Base-by-base conservation (phyloP, 2,888 invertebrate genomes). In the Pterostichus madidus region DNA sequence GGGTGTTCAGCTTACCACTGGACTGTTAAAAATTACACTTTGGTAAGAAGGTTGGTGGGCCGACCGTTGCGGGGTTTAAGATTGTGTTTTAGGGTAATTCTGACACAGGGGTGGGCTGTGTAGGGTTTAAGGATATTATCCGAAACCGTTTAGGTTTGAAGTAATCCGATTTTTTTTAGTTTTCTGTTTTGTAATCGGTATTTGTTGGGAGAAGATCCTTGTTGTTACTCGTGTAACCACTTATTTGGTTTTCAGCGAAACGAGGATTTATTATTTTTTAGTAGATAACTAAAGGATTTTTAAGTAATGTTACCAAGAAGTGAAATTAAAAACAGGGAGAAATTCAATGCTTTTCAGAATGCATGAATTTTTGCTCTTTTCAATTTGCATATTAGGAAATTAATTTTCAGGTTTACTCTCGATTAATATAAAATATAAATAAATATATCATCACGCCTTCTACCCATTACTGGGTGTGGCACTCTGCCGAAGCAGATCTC, bases 1-100 rank as follows among this genome's bases (percentile, higher is more conserved):
- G 64, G 64, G 32, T 31, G 64, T 52, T 13, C 52, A 13, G 68
- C 53, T 17, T 39, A 71, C 32, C 39, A 39, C 39, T 39, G 5
- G 39, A 39, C 46, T 73, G 71, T 17, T 49, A 75, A 71, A 75
- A 52, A 31, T 75, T 56, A 77, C 77, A 77, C 77, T 76, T 39
- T 39, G 5, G 7, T 39, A 5, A 39, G 39, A 8, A 3, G 39
- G 39, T 6, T 10, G 17, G 56, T 56, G 56, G 56, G 56, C 56
- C 56, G 56, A 17, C 56, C 56, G 17, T 52, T 52, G 56, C 56
- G 52, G 56, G 56, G 11, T 56, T 56, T 56, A 56, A 56, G 17
- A 56, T 56, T 56, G 56, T 56, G 56, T 56, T 56, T 56, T 56
- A 17, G 56, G 17, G 8, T 56, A 56, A 56, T 56, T 56, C 17